phyloP scores from a whole-genome alignment of 2,888 invertebrate genomes.

The Caenorhabditis plicata region DNA sequence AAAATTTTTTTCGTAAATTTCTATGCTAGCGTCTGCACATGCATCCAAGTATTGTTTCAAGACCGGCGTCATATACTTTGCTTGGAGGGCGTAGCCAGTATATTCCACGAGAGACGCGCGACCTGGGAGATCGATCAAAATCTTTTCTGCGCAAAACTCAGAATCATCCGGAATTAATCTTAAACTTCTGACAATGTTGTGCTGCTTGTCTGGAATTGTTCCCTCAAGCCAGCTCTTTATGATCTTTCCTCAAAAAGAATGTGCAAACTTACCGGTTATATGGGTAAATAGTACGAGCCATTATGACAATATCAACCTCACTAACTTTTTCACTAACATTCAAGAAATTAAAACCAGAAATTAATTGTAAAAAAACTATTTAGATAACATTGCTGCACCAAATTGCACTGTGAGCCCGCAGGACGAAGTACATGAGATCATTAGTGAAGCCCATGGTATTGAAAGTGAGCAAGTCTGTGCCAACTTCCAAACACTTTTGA shows the following conservation, averaged over 20 bases:
- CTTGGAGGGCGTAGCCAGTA: slow-evolving; percentile 26
- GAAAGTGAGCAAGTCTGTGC: slow-evolving; percentile 16
- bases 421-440: too few relatives aligned
- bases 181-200: slow-evolving; percentile 14
- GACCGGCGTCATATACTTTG: too few relatives aligned
- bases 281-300: slow-evolving; percentile 26
- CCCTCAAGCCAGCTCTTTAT: slow-evolving; percentile 28
- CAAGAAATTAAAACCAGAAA: too few relatives aligned
- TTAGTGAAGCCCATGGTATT: background rate
- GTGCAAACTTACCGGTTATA: too few relatives aligned
- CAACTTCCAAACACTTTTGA: slow-evolving; percentile 16
- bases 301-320: slow-evolving; percentile 15
- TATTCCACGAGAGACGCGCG: slow-evolving; percentile 21
- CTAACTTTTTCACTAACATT: background rate
- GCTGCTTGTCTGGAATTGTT: slow-evolving; percentile 15
- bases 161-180: slow-evolving; percentile 15
- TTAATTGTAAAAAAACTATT: too few relatives aligned
- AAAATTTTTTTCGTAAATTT: too few relatives aligned
- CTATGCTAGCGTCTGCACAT: too few relatives aligned
- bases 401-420: too few relatives aligned
- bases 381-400: too few relatives aligned
- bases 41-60: too few relatives aligned
- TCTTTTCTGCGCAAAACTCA: slow-evolving; percentile 22
- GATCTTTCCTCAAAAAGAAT: too few relatives aligned
- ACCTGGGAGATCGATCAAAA: slow-evolving; percentile 26